These are phyloP conservation scores for Mesorhabditis spiculigera DNA, from an alignment of 2,888 invertebrate species.

Conservation along the genomic window DNA sequence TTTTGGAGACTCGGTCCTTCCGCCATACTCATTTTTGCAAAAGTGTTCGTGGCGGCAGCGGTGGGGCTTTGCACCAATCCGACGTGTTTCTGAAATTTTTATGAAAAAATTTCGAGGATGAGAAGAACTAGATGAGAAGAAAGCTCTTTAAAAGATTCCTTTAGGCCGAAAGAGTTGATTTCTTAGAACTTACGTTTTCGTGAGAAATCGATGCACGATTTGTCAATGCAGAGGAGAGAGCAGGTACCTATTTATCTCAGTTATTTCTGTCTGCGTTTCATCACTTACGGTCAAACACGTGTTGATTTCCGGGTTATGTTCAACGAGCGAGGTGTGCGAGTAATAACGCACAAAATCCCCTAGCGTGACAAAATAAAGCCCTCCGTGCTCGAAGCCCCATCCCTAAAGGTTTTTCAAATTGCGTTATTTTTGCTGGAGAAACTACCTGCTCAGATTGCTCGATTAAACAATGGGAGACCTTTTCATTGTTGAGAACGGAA, in stretches of 20 bases:
- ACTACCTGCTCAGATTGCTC: slow-evolving; percentile 28
- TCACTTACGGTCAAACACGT: slow-evolving; percentile 11
- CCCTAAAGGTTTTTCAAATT: slow-evolving; percentile 25
- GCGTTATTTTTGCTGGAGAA: slow-evolving; percentile 8
- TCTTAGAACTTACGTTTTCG: no score
- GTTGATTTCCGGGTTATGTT: slow-evolving; percentile 44
- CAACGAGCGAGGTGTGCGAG: slow-evolving; percentile 39
- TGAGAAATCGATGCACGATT: no score
- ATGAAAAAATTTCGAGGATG: no score
- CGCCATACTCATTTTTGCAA: no score
- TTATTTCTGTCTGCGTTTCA: neutral
- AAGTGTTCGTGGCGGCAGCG: no score
- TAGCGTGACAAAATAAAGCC: slow-evolving; percentile 44
- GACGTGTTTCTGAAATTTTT: no score
- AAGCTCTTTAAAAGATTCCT: no score
- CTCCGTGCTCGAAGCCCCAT: slow-evolving; percentile 54
- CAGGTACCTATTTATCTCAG: neutral
- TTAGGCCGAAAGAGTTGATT: no score
- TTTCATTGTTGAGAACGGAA: slow-evolving; percentile 28
- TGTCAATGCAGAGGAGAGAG: no score
- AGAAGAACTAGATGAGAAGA: no score
- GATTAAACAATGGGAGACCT: slow-evolving; percentile 59
- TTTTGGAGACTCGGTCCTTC: no score
- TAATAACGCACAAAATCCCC: slow-evolving; percentile 56
- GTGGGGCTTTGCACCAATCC: no score